Base-by-base conservation (phyloP, 2,113 vertebrate species). In the Okapia johnstoni region DNA sequence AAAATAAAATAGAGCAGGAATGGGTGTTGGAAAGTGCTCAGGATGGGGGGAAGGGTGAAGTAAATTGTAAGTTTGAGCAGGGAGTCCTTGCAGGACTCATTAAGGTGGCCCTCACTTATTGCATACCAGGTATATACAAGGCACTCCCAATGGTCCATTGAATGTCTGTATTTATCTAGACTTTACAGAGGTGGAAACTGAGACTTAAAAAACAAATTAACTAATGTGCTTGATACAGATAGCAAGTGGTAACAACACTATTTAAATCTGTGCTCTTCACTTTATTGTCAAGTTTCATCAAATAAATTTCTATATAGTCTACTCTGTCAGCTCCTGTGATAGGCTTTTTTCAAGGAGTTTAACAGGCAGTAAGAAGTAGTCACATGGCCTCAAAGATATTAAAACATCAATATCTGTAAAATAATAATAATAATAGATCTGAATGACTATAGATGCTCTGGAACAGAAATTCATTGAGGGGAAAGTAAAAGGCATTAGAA, bases 61-160 rank as follows among this genome's bases (percentile, higher is more conserved):
- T 10, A 13, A 2, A 5, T 17, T 28, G 4, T 2, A 16, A 3
- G 60, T 58, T 63, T 76, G 55, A 93, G 8, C 36, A 16, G 5
- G 28, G 30, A 52, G 15, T 2, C 57, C 3, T 1, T 36, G 23
- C 13, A 15, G 40, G 7, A 19, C 77, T 88, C 30, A 5, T 4
- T 10, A 73, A 77, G n/a, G 33, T 66, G 36, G 50, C 14, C 12
- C 54, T 25, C 50, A 2, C 30, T 58, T 50, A 11, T 6, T 13
- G 2, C 3, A 6, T 2, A 7, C 11, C 26, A 63, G 81, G 9
- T 4, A 40, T 2, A 1, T 5, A 10, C 10, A 17, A 55, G 52
- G 23, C 5, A 7, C n/a, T 30, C 17, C 58, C 54, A 14, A 1
- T 0, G 15, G 36, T 21, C 21, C 25, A 16, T 28, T 25, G 3